Evolutionary conservation across 2,113 vertebrate species (phyloP), one percentile per base, ranked within the genome.

Genomic region (Colossoma macropomum): DNA sequence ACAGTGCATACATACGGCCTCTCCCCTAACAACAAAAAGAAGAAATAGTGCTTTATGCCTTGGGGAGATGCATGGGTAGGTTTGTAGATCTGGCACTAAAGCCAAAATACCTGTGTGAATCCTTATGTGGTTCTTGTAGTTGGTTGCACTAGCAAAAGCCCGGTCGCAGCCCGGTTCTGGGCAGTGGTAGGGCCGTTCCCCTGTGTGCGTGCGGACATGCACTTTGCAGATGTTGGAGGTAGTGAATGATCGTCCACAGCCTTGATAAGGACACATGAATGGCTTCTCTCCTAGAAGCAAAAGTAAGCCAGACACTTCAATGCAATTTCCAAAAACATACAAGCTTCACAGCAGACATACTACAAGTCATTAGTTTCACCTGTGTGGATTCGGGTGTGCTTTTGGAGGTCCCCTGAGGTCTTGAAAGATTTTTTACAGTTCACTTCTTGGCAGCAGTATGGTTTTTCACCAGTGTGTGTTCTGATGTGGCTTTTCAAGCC

Each of bases 201-300:
- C 98, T 0, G 98, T 99, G 81, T 99, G 98, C 12, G 98, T 99
- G 70, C 98, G 96, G 91, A 99, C 96, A 87, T 99, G 98, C 83
- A 99, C 98, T 87, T 99, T 99, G 76, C 98, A 96, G 87, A 99
- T 99, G 92, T 99, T 99, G 75, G 98, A 99, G 71, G 98, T 99
- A 88, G 97, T 99, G 86, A 99, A 99, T 1, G 97, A 99, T 50
- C 98, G 93, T 80, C 97, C 98, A 3, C 98, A 99, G 87, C 97
- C 97, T 88, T 98, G 96, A 19, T 97, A 94, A 0, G 97, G 97
- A 91, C 98, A 99, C 84, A 97, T 96, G 86, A 99, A 99, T 30
- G 98, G 98, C 77, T 97, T 97, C 92, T 99, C 98, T 84, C 98
- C 97, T 99, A 19, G 25, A 82, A 78, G 56, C 13, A 54, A 30